Conservation (phyloP, 2,113 vertebrate species). For the Aphelocoma coerulescens region DNA sequence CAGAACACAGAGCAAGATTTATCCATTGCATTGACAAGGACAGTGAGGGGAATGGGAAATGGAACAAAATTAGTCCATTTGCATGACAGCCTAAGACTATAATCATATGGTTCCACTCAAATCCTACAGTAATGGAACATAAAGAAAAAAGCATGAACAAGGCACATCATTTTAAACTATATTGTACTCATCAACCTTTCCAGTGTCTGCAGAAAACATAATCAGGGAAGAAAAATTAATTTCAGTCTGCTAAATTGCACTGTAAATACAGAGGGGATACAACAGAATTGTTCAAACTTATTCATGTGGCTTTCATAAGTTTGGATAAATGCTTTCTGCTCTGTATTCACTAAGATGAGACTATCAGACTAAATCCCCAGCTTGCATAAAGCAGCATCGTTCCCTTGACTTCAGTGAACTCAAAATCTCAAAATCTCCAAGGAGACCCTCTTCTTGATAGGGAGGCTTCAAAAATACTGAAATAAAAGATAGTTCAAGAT, state of each 20-base stretch:
- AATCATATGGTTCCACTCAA: constrained; percentile 73
- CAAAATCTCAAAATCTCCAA: constrained; percentile 23
- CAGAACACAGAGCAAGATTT: constrained; percentile 52
- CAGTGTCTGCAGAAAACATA: constrained; percentile 54
- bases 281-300: constrained; percentile 49
- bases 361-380: background rate
- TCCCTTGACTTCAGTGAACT: constrained; percentile 9
- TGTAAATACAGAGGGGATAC: constrained; percentile 31
- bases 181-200: constrained; percentile 60
- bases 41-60: constrained; percentile 60
- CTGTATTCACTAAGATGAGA: background rate
- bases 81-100: constrained; percentile 73
- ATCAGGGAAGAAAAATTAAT: constrained; percentile 70
- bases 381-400: background rate
- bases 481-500: constrained; percentile 25
- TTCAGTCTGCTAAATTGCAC: constrained; percentile 49
- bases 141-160: constrained; percentile 60
- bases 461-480: constrained; percentile 38
- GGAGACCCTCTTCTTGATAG: constrained; percentile 24
- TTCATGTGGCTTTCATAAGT: constrained; percentile 42
- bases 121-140: constrained; percentile 63
- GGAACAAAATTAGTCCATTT: constrained; percentile 75
- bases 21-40: constrained; percentile 68
- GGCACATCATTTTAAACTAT: constrained; percentile 55
- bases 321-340: constrained; percentile 27